Conservation (phyloP, 2,797 vertebrate genomes). For the Lagocephalus sceleratus region DNA sequence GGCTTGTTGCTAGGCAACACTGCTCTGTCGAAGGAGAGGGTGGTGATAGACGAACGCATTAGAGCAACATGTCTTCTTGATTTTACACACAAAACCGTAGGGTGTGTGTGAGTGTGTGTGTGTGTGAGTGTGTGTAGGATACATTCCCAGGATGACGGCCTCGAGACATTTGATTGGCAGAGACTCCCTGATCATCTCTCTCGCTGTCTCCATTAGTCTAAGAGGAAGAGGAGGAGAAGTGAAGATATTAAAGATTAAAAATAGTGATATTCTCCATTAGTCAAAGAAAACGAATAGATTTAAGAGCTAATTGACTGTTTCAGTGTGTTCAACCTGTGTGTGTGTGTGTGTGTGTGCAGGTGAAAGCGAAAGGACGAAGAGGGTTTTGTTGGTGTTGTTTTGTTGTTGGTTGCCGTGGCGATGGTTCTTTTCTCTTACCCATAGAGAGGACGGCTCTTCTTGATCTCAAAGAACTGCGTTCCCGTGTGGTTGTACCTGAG, state of each 20-base stretch:
- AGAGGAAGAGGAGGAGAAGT: not conserved
- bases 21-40: constrained; percentile 19
- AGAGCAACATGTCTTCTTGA: constrained; percentile 45
- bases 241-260: no score
- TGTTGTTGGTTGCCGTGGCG: no score
- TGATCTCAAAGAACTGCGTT: constrained; percentile 98
- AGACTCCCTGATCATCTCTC: constrained; percentile 96
- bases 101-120: constrained; percentile 5
- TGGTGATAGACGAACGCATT: constrained; percentile 10
- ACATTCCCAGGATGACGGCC: constrained; percentile 97
- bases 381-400: not conserved
- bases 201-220: constrained; percentile 96
- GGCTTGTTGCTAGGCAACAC: constrained; percentile 68
- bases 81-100: constrained; percentile 39
- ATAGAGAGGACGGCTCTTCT: constrained; percentile 91
- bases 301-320: no score
- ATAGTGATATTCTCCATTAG: no score
- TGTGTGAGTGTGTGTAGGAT: constrained; percentile 76
- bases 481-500: constrained; percentile 97
- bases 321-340: no score
- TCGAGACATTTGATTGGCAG: constrained; percentile 98
- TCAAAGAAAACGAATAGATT: no score
- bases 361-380: no score
- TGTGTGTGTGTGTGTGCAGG: no score
- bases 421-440: constrained; percentile 86